Evolutionary conservation across 2,888 invertebrate genomes (phyloP).

Genomic region (Synanthedon vespiformis): DNA sequence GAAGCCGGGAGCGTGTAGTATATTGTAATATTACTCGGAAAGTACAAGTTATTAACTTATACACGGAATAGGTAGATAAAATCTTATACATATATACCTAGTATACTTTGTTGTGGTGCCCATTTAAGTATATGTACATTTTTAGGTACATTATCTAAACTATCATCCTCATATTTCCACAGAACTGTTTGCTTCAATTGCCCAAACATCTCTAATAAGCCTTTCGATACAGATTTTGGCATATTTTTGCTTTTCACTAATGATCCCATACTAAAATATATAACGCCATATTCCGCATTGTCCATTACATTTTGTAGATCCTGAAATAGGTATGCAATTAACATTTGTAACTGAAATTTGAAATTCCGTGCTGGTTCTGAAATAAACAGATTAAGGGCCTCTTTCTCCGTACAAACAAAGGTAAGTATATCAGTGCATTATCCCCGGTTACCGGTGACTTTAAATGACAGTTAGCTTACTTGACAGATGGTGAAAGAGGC

Average conservation of each 20-base stretch:
- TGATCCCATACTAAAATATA: conserved; percentile 43
- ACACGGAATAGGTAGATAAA: not conserved
- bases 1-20: too few species aligned
- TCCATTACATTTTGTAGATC: conserved; percentile 40
- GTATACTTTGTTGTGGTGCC: conserved; percentile 50
- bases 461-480: too few species aligned
- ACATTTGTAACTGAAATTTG: too few species aligned
- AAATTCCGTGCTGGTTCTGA: too few species aligned
- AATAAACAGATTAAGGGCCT: too few species aligned
- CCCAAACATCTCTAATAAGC: conserved; percentile 29
- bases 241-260: conserved; percentile 27
- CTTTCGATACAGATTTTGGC: conserved; percentile 21
- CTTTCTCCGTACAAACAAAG: too few species aligned
- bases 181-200: conserved; percentile 38
- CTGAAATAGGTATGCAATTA: conserved; percentile 17
- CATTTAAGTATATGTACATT: conserved; percentile 43
- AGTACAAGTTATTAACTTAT: too few species aligned
- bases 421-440: too few species aligned
- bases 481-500: too few species aligned
- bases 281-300: conserved; percentile 27
- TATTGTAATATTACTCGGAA: too few species aligned
- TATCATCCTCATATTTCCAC: conserved; percentile 44
- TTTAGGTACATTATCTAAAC: conserved; percentile 25
- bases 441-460: too few species aligned
- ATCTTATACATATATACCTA: too few species aligned